A percentile compares a stretch with the other conserved stretches of the same genome.
phyloP scores from a whole-genome alignment of 2,113 vertebrate species.

The Otis tarda region DNA sequence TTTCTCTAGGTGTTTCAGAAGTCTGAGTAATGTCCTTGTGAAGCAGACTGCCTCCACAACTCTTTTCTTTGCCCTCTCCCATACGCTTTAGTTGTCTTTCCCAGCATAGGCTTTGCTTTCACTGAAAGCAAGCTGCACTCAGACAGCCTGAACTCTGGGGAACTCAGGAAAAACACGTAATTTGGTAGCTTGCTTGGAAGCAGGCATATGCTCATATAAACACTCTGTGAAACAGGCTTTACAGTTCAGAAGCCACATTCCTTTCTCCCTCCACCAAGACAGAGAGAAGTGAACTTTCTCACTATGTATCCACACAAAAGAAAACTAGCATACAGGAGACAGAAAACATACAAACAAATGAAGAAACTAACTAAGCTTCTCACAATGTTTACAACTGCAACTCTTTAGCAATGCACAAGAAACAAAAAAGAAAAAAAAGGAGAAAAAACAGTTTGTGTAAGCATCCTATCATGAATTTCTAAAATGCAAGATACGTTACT shows the following conservation, averaged over 20 bases:
- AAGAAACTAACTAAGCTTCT: not conserved
- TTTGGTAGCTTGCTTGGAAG: not conserved
- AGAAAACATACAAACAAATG: not conserved
- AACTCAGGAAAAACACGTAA: not conserved
- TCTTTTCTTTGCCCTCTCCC: not conserved
- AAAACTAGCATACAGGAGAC: not conserved
- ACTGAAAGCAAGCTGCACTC: not conserved
- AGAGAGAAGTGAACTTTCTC: not conserved
- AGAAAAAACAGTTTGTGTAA: not conserved
- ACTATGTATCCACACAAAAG: not conserved
- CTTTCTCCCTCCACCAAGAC: not conserved
- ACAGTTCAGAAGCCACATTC: not conserved
- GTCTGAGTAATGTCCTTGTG: too few species aligned
- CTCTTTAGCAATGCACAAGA: not conserved
- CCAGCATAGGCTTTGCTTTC: not conserved
- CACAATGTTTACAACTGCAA: not conserved
- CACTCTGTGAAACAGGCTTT: not conserved
- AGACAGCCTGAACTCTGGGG: not conserved
- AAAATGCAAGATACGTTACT: not conserved
- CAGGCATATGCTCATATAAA: not conserved
- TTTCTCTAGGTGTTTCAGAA: not conserved
- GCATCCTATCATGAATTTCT: not conserved
- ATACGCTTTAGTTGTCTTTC: not conserved
- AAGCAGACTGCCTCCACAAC: not conserved
- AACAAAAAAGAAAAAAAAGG: not conserved